A percentile compares a stretch with the other conserved stretches of the same genome.
Conservation (phyloP, 2,797 vertebrate species). For the Amblyraja radiata region DNA sequence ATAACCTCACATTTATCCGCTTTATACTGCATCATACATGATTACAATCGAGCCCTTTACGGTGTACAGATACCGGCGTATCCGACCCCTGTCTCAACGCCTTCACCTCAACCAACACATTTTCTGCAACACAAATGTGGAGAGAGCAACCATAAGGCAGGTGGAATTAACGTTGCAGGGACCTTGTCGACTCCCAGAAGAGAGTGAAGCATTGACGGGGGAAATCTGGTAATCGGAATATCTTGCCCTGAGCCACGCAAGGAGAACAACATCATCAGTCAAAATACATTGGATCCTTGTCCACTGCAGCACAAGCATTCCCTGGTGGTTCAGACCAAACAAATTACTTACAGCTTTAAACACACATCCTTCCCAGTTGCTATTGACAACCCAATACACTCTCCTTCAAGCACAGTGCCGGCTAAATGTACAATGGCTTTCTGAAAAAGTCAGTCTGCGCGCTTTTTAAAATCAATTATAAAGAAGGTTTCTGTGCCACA, state of each 20-base stretch:
- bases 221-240: background rate
- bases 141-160: background rate
- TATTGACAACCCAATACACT: background rate
- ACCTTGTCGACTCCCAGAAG: background rate
- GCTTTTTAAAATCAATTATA: background rate
- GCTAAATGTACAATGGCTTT: background rate
- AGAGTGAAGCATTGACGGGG: background rate
- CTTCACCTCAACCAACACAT: too few relatives aligned
- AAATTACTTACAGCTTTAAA: constrained; percentile 14
- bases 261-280: background rate
- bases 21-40: too few relatives aligned
- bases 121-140: background rate
- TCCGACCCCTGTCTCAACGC: too few relatives aligned
- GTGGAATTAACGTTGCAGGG: background rate
- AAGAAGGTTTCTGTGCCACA: background rate
- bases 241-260: background rate
- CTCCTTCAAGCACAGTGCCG: background rate
- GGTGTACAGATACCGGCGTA: too few relatives aligned
- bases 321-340: background rate
- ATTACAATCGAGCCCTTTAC: too few relatives aligned
- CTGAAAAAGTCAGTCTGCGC: background rate
- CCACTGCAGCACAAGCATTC: constrained; percentile 9
- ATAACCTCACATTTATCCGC: too few relatives aligned
- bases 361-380: constrained; percentile 9
- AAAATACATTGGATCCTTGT: constrained; percentile 8